Evolutionary conservation across 1,140 invertebrate genomes (phyloP), one percentile per base, ranked within the genome.

Genomic region (Pogonognathellus flavescens): DNA sequence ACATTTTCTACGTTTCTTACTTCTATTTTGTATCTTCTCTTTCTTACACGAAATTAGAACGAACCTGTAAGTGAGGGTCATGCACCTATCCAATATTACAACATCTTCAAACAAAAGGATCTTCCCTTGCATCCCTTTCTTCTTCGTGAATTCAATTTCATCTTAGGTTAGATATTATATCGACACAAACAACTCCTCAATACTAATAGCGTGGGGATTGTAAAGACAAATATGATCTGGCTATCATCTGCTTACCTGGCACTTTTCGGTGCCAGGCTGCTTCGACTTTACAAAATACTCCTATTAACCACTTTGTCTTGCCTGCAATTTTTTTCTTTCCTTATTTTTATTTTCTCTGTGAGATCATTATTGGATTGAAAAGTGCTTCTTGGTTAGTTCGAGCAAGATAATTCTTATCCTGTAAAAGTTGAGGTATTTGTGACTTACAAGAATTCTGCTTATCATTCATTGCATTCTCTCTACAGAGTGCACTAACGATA

Each of bases 111-210:
- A 66, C 62, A 66, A 66, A 66, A 66, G 62, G 62, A 66, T 66
- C 72, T 80, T 53, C 50, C 50, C 57, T 80, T 41, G 41, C 50
- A 50, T 50, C 50, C 72, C 72, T 80, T 80, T 53, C 72, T 80
- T 80, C 72, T 49, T 41, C 72, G n/a, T 80, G 41, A 80, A 80
- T 52, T 50, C 72, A 25, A 80, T 80, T 53, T 80, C 72, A 80
- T 20, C 49, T 53, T 18, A 53, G 57, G 57, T 16, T 16, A 14
- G 14, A 59, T 16, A 59, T 59, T 59, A 59, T 14, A 52, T 52
- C 41, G n/a, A 66, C 20, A 66, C 62, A 66, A 66, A 66, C 25
- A 66, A 66, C 31, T 41, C 31, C 6, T 41, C 31, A 41, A 41
- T 41, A 3, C 31, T 41, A 41, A 41, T 41, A 41, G 31, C 31